Base-by-base conservation (phyloP, 2,113 vertebrate genomes). In the Mola mola region DNA sequence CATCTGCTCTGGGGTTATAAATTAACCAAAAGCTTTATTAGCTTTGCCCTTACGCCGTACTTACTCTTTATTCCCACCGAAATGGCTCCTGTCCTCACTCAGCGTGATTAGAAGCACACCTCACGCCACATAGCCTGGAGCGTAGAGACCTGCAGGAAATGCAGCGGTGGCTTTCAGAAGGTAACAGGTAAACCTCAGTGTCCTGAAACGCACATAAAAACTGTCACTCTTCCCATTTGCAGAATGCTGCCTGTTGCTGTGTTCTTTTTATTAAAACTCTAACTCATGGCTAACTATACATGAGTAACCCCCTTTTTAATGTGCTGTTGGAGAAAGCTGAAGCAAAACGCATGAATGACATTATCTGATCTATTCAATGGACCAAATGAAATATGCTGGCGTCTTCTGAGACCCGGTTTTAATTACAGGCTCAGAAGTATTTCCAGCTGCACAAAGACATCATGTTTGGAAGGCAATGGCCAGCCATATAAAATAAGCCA, bases 21-120 rank as follows among this genome's bases (percentile, higher is more conserved):
- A 89, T 86, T 79, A 67, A 51, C 51, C 44, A 3, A 48, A 69
- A 66, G 76, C 85, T 81, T 86, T 87, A 76, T 86, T 80, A 68
- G 38, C 51, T 56, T 34, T 61, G 52, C 44, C 72, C 72, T 66
- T 86, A 59, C 83, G 77, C 80, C 67, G 66, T 66, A 79, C 57
- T 79, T 83, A 53, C 37, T 61, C 60, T 73, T 76, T 66, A 49
- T 75, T 41, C 50, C 10, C n/a, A 59, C 20, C 44, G 37, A 55
- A 38, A 53, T 64, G 61, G 73, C 72, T 72, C 22, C 58, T 82
- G 74, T 79, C 69, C 66, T 63, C 72, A 72, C 82, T 88, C 63
- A 72, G 41, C 34, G 22, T 79, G 68, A 85, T 85, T 85, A 60
- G 60, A 80, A 65, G 41, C 46, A 51, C 17, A 13, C 42, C 56